Base-by-base conservation (phyloP, 1,140 invertebrate species). In the Wasmannia auropunctata region DNA sequence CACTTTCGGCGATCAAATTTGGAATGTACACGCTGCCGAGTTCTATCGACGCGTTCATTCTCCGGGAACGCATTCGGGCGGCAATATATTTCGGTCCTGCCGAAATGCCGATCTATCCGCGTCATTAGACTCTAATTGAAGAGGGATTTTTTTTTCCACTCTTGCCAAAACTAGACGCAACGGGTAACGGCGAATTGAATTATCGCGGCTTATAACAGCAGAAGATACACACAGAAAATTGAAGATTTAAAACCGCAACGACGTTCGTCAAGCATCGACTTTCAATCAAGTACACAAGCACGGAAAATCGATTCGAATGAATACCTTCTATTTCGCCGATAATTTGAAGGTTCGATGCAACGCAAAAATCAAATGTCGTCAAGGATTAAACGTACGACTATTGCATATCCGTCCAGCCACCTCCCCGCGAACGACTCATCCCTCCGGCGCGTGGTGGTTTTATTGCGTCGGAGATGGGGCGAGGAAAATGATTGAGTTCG, bases 1-100 rank as follows among this genome's bases (percentile, higher is more conserved):
- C 67, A 83, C 79, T 83, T 83, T 58, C 67, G 67, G 67, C 79
- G 67, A 81, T 81, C 79, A 83, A 83, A 83, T 83, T 83, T 83
- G 79, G 19, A 83, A 83, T 83, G 79, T 74, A 83, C 51, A 83
- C 51, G 54, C 67, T 28, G 62, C 62, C n/a, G 79, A 72, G 49
- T 58, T 72, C 65, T 72, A 70, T 58, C 63, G 65, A 7, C 34
- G 49, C 51, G 51, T 72, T 58, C 40, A 22, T 46, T 83, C 79
- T 58, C 46, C 43, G 43, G 43, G n/a, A 37, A 69, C 40, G 60
- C 28, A 62, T 60, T 31, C 60, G 76, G 69, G 43, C 76, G 28
- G 10, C 62, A 46, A 69, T 69, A 69, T 54, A 69, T 80, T 80
- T 37, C 4, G 31, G 25, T n/a, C 14, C 43, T 25, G 25, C 16